Conservation (phyloP, 2,888 invertebrate genomes). For the Stegana nigrithorax region DNA sequence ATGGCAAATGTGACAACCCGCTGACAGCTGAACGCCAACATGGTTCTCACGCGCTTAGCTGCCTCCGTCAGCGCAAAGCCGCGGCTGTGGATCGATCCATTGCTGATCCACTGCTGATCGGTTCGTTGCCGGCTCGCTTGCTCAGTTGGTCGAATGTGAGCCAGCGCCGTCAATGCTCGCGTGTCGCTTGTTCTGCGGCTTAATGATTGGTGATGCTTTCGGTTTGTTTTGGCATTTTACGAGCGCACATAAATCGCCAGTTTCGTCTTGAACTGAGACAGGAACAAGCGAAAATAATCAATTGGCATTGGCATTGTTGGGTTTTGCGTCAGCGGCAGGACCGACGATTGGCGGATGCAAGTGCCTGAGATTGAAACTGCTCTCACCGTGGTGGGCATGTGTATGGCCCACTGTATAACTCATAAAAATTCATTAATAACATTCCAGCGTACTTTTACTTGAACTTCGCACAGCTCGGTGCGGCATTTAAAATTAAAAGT, state of each 20-base stretch:
- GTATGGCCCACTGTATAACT: too few relatives aligned
- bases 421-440: background rate
- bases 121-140: background rate
- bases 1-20: constrained; percentile 13
- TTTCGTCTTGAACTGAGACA: background rate
- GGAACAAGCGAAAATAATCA: background rate
- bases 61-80: too few relatives aligned
- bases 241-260: background rate
- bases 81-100: background rate
- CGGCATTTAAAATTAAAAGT: constrained; percentile 11
- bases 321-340: too few relatives aligned
- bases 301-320: too few relatives aligned
- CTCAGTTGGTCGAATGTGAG: background rate
- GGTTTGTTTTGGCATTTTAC: background rate
- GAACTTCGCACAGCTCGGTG: background rate
- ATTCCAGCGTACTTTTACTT: background rate
- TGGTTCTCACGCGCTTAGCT: background rate
- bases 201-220: background rate
- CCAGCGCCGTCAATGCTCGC: background rate
- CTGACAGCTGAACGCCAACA: background rate
- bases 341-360: too few relatives aligned
- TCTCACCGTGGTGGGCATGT: too few relatives aligned
- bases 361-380: too few relatives aligned
- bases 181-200: background rate
- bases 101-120: background rate